A percentile compares a stretch with the other conserved stretches of the same genome.
phyloP scores from a whole-genome alignment of 2,888 invertebrate species.

The Cataglyphis altisquamis region DNA sequence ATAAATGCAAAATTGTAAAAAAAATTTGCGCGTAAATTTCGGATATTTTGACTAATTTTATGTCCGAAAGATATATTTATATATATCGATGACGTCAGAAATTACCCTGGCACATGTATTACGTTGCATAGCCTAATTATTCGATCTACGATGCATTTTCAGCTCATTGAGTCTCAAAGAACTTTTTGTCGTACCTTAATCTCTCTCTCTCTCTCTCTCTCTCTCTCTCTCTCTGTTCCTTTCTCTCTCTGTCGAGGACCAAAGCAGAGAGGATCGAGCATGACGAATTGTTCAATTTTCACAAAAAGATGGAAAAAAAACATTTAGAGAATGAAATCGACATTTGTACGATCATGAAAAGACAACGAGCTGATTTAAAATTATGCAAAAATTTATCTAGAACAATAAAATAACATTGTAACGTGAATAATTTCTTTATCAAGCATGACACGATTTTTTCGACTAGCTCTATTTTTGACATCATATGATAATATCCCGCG shows the following conservation, averaged over 20 bases:
- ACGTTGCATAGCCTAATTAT: conserved; percentile 56
- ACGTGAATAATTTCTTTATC: conserved; percentile 4
- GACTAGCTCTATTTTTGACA: neutral
- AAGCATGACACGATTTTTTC: neutral
- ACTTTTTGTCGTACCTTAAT: conserved; percentile 36
- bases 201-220: too few relatives aligned
- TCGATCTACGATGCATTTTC: conserved; percentile 49
- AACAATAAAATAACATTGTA: neutral
- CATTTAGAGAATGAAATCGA: neutral
- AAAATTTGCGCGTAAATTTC: neutral
- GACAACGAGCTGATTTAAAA: neutral
- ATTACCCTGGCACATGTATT: neutral
- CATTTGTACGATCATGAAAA: neutral
- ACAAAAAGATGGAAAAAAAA: neutral
- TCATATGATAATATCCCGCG: conserved; percentile 32
- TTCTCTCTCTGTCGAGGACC: neutral
- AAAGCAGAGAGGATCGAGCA: neutral
- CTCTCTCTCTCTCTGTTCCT: neutral
- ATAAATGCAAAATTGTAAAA: neutral
- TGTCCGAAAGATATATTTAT: conserved; percentile 31
- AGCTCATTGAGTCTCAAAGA: conserved; percentile 51
- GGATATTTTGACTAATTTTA: neutral
- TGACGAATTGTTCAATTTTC: neutral
- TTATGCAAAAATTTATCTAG: neutral
- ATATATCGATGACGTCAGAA: conserved; percentile 51